Evolutionary conservation across 2,888 invertebrate genomes (phyloP).

Genomic region (Tiphia femorata): DNA sequence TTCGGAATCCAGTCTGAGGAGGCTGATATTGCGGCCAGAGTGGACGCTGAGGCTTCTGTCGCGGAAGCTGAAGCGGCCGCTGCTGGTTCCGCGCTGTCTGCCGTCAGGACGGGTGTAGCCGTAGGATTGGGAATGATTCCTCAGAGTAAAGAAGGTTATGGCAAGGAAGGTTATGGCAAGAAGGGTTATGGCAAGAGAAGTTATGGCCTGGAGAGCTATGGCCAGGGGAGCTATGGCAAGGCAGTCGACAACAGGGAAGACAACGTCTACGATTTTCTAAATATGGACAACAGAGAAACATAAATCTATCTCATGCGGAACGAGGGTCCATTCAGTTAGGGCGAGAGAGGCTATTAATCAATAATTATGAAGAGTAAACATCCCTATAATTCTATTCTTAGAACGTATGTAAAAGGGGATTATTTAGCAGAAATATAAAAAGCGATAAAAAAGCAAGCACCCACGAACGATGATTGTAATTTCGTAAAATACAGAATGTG

Average conservation of each 20-base stretch:
- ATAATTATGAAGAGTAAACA: too few relatives aligned
- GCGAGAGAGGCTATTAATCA: too few relatives aligned
- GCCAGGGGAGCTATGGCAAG: too few relatives aligned
- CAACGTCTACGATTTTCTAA: too few relatives aligned
- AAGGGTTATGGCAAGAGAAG: too few relatives aligned
- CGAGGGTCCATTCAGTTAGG: too few relatives aligned
- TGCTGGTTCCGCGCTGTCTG: background rate
- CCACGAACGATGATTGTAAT: background rate
- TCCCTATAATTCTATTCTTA: background rate
- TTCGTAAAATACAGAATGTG: slow-evolving; percentile 9
- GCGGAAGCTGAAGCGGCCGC: background rate
- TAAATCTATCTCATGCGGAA: too few relatives aligned
- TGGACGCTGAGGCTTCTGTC: background rate
- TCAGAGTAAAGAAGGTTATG: too few relatives aligned
- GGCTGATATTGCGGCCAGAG: background rate
- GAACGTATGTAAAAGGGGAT: background rate
- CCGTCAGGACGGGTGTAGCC: background rate
- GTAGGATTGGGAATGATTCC: background rate
- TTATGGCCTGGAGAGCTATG: too few relatives aligned
- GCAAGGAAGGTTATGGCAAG: too few relatives aligned
- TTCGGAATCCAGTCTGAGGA: background rate
- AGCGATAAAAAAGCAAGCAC: slow-evolving; percentile 1
- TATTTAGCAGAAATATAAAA: slow-evolving; percentile 2
- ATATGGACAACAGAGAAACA: too few relatives aligned
- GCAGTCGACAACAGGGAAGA: too few relatives aligned